Evolutionary conservation across 2,888 invertebrate species (phyloP).

Genomic region (Euplexia lucipara): DNA sequence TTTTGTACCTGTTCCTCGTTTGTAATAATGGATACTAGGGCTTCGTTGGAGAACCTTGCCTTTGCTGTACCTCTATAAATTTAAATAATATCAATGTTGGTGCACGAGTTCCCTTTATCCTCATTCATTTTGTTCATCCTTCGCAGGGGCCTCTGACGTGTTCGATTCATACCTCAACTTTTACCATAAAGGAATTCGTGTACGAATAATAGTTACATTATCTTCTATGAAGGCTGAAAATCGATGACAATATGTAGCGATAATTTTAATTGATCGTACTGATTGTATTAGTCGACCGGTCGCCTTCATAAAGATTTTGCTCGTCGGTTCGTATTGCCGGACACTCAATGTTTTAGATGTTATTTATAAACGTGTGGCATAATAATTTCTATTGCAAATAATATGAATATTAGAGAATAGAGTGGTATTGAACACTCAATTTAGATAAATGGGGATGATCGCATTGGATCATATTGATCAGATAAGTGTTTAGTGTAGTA

Average conservation of each 20-base stretch:
- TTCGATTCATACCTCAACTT: slow-evolving; percentile 40
- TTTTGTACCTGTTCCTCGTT: slow-evolving; percentile 86
- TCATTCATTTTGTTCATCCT: slow-evolving; percentile 58
- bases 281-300: slow-evolving; percentile 69
- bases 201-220: slow-evolving; percentile 71
- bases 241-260: slow-evolving; percentile 83
- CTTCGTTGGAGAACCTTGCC: slow-evolving; percentile 82
- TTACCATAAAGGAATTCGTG: slow-evolving; percentile 76
- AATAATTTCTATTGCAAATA: slow-evolving; percentile 60
- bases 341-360: slow-evolving; percentile 63
- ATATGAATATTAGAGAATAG: slow-evolving; percentile 61
- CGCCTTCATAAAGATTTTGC: slow-evolving; percentile 70
- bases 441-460: slow-evolving; percentile 61
- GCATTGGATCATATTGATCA: slow-evolving; percentile 66
- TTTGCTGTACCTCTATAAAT: slow-evolving; percentile 78
- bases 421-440: slow-evolving; percentile 56
- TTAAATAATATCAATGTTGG: slow-evolving; percentile 70
- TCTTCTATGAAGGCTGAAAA: slow-evolving; percentile 76
- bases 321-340: slow-evolving; percentile 70
- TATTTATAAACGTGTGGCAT: slow-evolving; percentile 59
- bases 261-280: slow-evolving; percentile 72
- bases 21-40: slow-evolving; percentile 78
- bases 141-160: slow-evolving; percentile 54
- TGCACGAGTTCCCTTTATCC: slow-evolving; percentile 78
- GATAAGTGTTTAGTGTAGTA: slow-evolving; percentile 59